These are phyloP conservation scores for Cricetomys ansorgei DNA, from an alignment of 2,113 vertebrate species.

Conservation along the genomic window DNA sequence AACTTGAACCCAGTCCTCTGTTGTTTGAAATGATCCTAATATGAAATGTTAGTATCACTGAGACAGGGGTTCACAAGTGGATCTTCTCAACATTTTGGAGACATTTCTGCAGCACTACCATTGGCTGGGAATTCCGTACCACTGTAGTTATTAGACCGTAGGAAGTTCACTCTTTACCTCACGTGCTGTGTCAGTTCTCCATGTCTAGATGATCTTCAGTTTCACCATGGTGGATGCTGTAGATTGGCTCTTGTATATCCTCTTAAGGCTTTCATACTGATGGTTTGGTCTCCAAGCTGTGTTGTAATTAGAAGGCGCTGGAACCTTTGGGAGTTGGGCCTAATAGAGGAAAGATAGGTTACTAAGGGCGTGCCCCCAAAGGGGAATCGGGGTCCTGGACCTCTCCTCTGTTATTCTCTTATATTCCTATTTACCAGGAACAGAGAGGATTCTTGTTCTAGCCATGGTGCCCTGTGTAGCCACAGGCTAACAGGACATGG, in stretches of 20 bases:
- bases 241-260: neutral
- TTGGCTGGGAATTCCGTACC: neutral
- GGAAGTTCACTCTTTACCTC: neutral
- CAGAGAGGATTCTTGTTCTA: neutral
- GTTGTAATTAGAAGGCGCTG: neutral
- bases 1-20: neutral
- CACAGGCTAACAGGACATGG: neutral
- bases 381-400: neutral
- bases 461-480: too few species aligned
- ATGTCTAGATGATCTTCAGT: neutral
- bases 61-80: neutral
- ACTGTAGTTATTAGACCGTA: neutral
- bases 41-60: neutral
- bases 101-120: neutral
- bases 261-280: neutral
- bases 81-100: neutral
- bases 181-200: neutral
- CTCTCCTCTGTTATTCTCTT: neutral
- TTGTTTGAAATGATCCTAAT: neutral
- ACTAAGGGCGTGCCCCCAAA: too few species aligned
- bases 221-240: neutral
- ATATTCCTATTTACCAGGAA: neutral
- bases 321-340: neutral
- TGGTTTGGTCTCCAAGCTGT: neutral
- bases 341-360: neutral